A percentile compares a stretch with the other conserved stretches of the same genome.
Conservation (phyloP, 1,140 invertebrate genomes). For the Mamestra configurata region DNA sequence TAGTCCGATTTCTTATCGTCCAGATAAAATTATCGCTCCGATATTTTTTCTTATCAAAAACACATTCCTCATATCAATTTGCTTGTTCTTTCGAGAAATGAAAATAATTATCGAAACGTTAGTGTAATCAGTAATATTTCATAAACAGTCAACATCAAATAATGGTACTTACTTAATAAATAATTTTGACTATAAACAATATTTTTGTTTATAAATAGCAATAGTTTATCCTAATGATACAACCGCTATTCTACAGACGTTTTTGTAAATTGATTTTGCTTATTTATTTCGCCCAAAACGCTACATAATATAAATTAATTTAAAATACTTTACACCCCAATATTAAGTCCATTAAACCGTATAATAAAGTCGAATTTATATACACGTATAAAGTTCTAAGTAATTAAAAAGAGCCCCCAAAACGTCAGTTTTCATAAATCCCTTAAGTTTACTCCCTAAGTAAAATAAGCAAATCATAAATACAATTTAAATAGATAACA, state of each 20-base stretch:
- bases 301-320: constrained; percentile 16
- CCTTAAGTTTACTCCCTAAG: constrained; percentile 31
- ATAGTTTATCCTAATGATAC: not conserved
- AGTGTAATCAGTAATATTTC: too few species aligned
- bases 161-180: not conserved
- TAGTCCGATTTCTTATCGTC: not conserved
- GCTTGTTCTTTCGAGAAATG: too few species aligned
- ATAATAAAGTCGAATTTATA: constrained; percentile 2
- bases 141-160: not conserved
- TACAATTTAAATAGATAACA: constrained; percentile 71
- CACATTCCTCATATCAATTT: too few species aligned
- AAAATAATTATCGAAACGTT: too few species aligned
- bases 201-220: not conserved
- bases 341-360: constrained; percentile 16
- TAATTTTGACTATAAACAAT: not conserved
- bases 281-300: not conserved
- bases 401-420: not conserved
- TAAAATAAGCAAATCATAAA: constrained; percentile 45
- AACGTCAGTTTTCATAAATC: not conserved
- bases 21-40: not conserved
- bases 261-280: not conserved
- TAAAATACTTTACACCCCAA: constrained; percentile 27
- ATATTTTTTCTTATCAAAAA: too few species aligned
- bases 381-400: constrained; percentile 13
- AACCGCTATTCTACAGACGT: not conserved